phyloP scores from a whole-genome alignment of 64 coral and sea anemone species.

The Montipora cactus region DNA sequence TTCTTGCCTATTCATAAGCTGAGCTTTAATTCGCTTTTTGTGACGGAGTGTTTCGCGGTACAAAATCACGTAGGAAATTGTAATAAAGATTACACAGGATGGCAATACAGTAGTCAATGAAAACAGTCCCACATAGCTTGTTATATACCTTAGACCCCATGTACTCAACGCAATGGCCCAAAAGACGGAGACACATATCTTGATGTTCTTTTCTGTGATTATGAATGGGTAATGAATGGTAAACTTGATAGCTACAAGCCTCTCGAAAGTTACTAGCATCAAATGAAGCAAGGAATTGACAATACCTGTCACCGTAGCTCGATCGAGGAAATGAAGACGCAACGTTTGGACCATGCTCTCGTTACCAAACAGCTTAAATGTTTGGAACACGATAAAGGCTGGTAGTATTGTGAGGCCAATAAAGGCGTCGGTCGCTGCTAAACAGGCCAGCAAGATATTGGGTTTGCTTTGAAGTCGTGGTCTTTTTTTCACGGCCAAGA shows the following conservation, averaged over 20 bases:
- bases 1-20: background rate
- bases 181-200: background rate
- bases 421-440: background rate
- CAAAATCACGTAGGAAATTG: conserved; percentile 8
- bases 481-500: background rate
- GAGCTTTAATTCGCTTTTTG: background rate
- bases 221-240: background rate
- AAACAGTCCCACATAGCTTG: background rate
- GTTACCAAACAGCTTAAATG: background rate
- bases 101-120: background rate
- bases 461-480: background rate
- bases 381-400: background rate
- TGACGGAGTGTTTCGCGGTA: conserved; percentile 1
- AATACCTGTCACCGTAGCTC: background rate
- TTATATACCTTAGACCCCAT: background rate
- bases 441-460: conserved; percentile 9
- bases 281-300: background rate
- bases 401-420: background rate
- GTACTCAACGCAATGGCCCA: background rate
- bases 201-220: background rate
- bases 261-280: background rate
- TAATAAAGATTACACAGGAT: background rate
- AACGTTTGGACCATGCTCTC: too few relatives aligned
- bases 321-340: too few relatives aligned
- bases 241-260: background rate